Conservation (phyloP, 1,140 invertebrate genomes). For the Drosophila truncata region DNA sequence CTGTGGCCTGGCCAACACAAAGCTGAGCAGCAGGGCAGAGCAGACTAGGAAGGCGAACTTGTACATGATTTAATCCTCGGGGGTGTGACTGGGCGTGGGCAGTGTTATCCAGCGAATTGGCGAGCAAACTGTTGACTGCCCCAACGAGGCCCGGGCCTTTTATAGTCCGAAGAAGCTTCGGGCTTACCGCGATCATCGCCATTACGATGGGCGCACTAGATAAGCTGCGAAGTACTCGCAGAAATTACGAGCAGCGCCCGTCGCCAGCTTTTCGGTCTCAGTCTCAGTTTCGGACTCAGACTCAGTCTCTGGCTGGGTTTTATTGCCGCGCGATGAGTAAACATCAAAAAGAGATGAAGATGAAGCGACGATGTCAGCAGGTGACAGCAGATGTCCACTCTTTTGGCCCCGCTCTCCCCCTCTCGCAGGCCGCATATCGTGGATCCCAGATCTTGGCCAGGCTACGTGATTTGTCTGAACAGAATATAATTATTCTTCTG, state of each 20-base stretch:
- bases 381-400: constrained; percentile 64
- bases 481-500: constrained; percentile 53
- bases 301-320: constrained; percentile 56
- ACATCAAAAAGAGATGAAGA: constrained; percentile 74
- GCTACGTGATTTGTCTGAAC: constrained; percentile 68
- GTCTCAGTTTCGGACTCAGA: constrained; percentile 35
- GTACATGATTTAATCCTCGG: constrained; percentile 71
- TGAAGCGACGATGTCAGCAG: constrained; percentile 74
- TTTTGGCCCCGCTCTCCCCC: constrained; percentile 17
- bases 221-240: constrained; percentile 68
- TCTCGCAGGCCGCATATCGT: constrained; percentile 17
- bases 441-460: constrained; percentile 45
- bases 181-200: constrained; percentile 54
- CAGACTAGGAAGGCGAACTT: constrained; percentile 67
- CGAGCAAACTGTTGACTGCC: constrained; percentile 69
- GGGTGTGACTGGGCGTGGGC: constrained; percentile 25
- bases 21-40: constrained; percentile 69
- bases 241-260: constrained; percentile 70
- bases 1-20: constrained; percentile 74
- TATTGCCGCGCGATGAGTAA: constrained; percentile 75
- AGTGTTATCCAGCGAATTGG: constrained; percentile 49
- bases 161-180: constrained; percentile 65
- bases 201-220: constrained; percentile 84
- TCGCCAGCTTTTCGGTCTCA: constrained; percentile 48
- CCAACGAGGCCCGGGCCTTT: constrained; percentile 49